These are phyloP conservation scores for Diachasma alloeum DNA, from an alignment of 1,140 invertebrate species.

Conservation along the genomic window DNA sequence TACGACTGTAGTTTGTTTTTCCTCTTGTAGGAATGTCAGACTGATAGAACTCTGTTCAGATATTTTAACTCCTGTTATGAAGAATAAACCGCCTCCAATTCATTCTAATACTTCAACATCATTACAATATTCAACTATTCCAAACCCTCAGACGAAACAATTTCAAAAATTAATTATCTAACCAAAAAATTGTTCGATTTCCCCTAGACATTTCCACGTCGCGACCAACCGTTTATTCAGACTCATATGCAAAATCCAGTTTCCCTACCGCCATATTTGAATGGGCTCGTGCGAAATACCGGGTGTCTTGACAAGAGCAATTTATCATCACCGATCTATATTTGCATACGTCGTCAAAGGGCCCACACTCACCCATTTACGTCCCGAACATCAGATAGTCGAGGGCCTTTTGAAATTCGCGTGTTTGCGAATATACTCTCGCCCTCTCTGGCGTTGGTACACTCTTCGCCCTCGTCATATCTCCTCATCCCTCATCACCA, in stretches of 20 bases:
- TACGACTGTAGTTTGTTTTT: too few species aligned
- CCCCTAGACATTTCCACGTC: neutral
- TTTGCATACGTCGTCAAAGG: constrained; percentile 66
- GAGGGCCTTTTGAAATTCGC: constrained; percentile 65
- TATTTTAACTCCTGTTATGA: too few species aligned
- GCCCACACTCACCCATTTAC: constrained; percentile 50
- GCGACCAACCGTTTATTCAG: constrained; percentile 13
- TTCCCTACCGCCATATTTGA: constrained; percentile 32
- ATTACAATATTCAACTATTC: too few species aligned
- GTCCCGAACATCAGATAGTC: constrained; percentile 62
- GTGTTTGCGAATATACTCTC: constrained; percentile 63
- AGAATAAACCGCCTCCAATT: too few species aligned
- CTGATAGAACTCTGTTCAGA: too few species aligned
- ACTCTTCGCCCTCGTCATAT: constrained; percentile 31
- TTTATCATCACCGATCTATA: constrained; percentile 67
- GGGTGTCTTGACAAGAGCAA: constrained; percentile 64
- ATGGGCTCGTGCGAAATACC: constrained; percentile 62
- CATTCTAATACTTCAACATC: too few species aligned
- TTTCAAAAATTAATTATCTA: too few species aligned
- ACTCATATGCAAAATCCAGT: constrained; percentile 31
- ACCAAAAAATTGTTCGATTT: neutral
- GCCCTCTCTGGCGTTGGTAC: constrained; percentile 20
- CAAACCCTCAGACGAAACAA: too few species aligned
- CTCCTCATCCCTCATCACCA: constrained; percentile 20
- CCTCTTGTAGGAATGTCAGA: too few species aligned